A percentile compares a stretch with the other conserved stretches of the same genome.
These are phyloP conservation scores for Yponomeuta evonymella DNA, from an alignment of 2,888 invertebrate genomes.

Conservation along the genomic window DNA sequence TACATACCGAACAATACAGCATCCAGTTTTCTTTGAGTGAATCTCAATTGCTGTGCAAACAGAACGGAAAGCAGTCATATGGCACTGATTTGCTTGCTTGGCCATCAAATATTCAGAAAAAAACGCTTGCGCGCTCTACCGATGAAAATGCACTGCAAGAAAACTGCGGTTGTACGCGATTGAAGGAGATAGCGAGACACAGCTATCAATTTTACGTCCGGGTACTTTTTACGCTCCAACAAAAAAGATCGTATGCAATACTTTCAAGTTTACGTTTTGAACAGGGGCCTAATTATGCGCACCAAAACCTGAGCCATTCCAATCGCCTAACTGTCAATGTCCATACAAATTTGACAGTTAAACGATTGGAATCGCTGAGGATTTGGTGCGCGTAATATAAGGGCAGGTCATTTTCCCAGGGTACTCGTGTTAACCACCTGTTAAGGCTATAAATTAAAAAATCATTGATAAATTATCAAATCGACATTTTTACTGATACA, in stretches of 20 bases:
- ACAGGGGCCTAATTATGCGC: not conserved
- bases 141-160: constrained; percentile 48
- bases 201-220: constrained; percentile 14
- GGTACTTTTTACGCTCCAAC: not conserved
- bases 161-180: constrained; percentile 24
- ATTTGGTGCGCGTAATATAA: too few relatives aligned
- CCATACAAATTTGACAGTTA: too few relatives aligned
- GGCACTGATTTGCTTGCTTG: constrained; percentile 38
- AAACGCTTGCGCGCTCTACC: constrained; percentile 54
- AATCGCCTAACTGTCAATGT: too few relatives aligned
- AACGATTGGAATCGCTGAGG: too few relatives aligned
- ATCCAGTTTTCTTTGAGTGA: not conserved
- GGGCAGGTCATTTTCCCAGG: not conserved
- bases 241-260: not conserved
- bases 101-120: constrained; percentile 51
- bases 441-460: too few relatives aligned
- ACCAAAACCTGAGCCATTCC: too few relatives aligned
- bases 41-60: not conserved
- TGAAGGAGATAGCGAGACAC: constrained; percentile 7
- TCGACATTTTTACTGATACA: too few relatives aligned
- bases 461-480: too few relatives aligned
- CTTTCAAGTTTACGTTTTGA: not conserved
- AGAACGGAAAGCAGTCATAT: not conserved
- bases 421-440: too few relatives aligned
- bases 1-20: not conserved